Evolutionary conservation across 2,888 invertebrate species (phyloP).

Genomic region (Cataglyphis altisquamis): DNA sequence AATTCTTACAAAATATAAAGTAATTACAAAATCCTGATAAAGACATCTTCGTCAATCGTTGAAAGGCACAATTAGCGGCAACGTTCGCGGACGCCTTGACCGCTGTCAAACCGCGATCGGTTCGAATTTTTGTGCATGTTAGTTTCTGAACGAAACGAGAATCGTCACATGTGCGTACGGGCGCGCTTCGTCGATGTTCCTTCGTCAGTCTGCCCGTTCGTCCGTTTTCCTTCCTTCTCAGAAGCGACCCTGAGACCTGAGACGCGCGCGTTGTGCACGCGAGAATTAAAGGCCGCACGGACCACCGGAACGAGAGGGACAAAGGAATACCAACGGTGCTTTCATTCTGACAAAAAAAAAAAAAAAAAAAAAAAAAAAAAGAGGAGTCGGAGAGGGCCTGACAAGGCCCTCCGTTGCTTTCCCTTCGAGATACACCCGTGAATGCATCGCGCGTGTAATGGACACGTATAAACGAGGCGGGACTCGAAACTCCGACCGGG

Average conservation of each 20-base stretch:
- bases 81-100: conserved; percentile 9
- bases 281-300: conserved; percentile 69
- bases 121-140: conserved; percentile 30
- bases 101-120: conserved; percentile 37
- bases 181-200: conserved; percentile 15
- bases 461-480: conserved; percentile 58
- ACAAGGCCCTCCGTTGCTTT: conserved; percentile 63
- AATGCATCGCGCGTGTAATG: conserved; percentile 38
- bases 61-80: conserved; percentile 26
- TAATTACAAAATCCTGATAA: background rate
- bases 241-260: conserved; percentile 35
- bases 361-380: background rate
- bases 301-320: conserved; percentile 66
- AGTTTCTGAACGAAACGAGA: conserved; percentile 53
- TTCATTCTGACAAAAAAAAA: conserved; percentile 61
- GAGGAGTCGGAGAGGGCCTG: conserved; percentile 27
- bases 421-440: conserved; percentile 61
- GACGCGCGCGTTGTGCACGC: conserved; percentile 56
- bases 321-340: conserved; percentile 66
- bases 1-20: background rate
- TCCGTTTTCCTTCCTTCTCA: conserved; percentile 52
- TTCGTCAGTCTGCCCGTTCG: conserved; percentile 5
- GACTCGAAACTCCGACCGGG: conserved; percentile 51
- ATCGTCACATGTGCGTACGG: conserved; percentile 23
- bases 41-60: conserved; percentile 7